Percentiles rank a stretch among this genome's conserved stretches.
Evolutionary conservation across 2,113 vertebrate species (phyloP).

Genomic region (Sceloporus tristichus): DNA sequence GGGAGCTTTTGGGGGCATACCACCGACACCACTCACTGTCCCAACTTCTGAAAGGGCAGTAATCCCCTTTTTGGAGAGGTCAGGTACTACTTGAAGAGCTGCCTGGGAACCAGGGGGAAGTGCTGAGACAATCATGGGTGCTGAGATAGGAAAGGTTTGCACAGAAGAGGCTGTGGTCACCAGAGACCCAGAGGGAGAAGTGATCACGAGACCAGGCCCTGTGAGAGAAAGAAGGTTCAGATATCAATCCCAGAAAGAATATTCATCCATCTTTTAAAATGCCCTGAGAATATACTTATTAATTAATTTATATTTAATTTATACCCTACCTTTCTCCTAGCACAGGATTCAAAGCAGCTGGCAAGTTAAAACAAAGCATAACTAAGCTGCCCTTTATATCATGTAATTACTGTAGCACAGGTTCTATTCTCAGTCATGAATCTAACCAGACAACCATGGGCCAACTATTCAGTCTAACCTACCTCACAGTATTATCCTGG

Average conservation of each 20-base stretch:
- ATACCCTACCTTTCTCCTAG: no score
- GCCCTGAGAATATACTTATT: background rate
- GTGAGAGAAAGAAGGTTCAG: conserved; percentile 53
- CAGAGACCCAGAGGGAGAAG: conserved; percentile 93
- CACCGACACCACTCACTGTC: conserved; percentile 65
- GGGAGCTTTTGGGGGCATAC: conserved; percentile 77
- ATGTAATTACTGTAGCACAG: background rate
- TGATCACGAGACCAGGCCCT: conserved; percentile 96
- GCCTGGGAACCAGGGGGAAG: conserved; percentile 86
- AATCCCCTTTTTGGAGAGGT: conserved; percentile 82
- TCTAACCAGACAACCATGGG: background rate
- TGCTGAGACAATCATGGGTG: conserved; percentile 95
- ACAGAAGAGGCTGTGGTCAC: conserved; percentile 89
- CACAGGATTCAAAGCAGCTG: no score
- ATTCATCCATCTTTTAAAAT: rapidly evolving
- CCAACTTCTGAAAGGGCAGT: conserved; percentile 74
- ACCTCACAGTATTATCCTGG: background rate
- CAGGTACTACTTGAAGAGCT: conserved; percentile 84
- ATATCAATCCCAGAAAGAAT: background rate
- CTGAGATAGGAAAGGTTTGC: conserved; percentile 91
- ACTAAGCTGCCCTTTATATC: no score
- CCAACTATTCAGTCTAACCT: background rate
- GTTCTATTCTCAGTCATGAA: background rate
- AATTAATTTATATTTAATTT: background rate
- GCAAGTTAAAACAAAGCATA: no score